phyloP scores from a whole-genome alignment of 2,113 vertebrate genomes.

The Ursus arctos region DNA sequence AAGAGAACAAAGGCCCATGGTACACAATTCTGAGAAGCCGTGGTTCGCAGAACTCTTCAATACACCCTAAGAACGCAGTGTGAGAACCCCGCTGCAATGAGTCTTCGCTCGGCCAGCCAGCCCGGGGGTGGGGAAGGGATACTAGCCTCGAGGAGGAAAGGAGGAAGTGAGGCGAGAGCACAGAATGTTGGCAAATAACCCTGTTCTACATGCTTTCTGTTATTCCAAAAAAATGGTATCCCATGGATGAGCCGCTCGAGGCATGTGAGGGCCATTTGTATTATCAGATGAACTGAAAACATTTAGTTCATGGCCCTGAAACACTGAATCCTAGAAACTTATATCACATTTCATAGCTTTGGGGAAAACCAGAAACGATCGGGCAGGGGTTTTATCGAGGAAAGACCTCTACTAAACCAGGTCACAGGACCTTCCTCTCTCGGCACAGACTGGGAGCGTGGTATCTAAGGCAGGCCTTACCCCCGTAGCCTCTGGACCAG shows the following conservation, averaged over 20 bases:
- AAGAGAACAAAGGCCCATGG: background rate
- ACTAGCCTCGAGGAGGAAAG: background rate
- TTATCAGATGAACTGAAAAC: constrained; percentile 26
- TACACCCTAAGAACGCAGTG: background rate
- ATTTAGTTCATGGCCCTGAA: background rate
- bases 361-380: background rate
- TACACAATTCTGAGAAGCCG: background rate
- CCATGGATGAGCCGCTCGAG: background rate
- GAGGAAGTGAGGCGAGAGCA: background rate
- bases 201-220: background rate
- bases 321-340: background rate
- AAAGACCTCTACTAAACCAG: constrained; percentile 43
- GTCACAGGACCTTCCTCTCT: constrained; percentile 1
- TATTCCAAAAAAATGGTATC: background rate
- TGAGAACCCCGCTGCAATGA: background rate
- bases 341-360: constrained; percentile 39
- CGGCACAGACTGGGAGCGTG: too few relatives aligned
- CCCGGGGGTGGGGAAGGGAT: background rate
- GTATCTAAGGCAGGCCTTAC: background rate
- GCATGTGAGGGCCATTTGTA: background rate
- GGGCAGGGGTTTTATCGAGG: constrained; percentile 38
- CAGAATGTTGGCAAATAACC: background rate
- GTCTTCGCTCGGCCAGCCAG: background rate
- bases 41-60: background rate
- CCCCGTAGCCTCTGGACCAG: background rate